A percentile compares a stretch with the other conserved stretches of the same genome.
Evolutionary conservation across 2,113 vertebrate genomes (phyloP).

Genomic region (Calyptomena viridis): DNA sequence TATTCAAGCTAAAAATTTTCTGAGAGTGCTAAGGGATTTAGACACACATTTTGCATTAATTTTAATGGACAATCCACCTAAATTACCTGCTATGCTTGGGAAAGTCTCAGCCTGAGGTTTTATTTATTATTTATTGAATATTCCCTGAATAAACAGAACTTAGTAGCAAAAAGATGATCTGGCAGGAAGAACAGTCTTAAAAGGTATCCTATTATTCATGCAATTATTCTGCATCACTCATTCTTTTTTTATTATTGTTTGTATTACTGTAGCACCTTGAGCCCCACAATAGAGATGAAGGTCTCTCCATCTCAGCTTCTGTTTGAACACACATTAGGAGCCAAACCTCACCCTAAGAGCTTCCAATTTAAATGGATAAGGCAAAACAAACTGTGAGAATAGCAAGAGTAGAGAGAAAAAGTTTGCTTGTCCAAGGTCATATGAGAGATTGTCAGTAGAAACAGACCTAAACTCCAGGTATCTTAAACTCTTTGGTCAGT

Average conservation of each 20-base stretch:
- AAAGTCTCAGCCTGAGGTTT: slow-evolving; percentile 22
- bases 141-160: slow-evolving; percentile 53
- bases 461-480: not conserved
- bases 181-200: not conserved
- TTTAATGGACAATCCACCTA: slow-evolving; percentile 16
- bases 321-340: slow-evolving; percentile 7
- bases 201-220: slow-evolving; percentile 26
- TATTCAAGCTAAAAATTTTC: not conserved
- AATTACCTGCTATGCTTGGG: slow-evolving; percentile 32
- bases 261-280: slow-evolving; percentile 49
- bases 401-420: not conserved
- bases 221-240: slow-evolving; percentile 16
- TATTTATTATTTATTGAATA: slow-evolving; percentile 66
- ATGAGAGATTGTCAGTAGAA: not conserved
- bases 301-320: not conserved
- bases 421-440: slow-evolving; percentile 1
- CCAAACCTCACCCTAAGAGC: not conserved
- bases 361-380: slow-evolving; percentile 20
- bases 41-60: slow-evolving; percentile 25
- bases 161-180: slow-evolving; percentile 33
- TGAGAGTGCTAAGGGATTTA: not conserved
- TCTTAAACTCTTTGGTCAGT: not conserved
- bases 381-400: not conserved
- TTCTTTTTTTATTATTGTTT: slow-evolving; percentile 35
- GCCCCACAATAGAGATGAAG: not conserved